Evolutionary conservation across 2,113 vertebrate species (phyloP).

Genomic region (Gymnorhina tibicen): DNA sequence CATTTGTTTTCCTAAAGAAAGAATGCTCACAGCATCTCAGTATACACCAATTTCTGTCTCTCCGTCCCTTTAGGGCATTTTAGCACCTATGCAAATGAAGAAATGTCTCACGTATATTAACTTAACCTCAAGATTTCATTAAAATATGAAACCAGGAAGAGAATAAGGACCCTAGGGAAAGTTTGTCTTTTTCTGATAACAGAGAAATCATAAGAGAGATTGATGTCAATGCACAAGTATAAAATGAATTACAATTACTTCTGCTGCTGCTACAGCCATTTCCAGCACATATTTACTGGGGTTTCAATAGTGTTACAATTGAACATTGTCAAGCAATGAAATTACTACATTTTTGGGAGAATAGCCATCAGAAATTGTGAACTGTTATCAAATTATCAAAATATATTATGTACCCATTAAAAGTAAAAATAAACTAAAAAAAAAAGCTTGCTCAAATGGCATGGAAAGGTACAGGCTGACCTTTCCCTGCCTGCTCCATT

Average conservation of each 20-base stretch:
- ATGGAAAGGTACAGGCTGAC: neutral
- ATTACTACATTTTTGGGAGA: neutral
- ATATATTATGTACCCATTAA: neutral
- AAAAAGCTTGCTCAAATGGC: neutral
- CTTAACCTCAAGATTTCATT: neutral
- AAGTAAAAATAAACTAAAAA: neutral
- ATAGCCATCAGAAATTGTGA: neutral
- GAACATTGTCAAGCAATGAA: neutral
- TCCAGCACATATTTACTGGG: neutral
- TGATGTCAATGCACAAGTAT: neutral
- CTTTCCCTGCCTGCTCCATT: neutral
- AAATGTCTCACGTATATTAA: neutral
- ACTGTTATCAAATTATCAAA: neutral
- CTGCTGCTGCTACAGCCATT: neutral
- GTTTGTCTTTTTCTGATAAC: neutral
- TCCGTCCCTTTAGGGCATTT: neutral
- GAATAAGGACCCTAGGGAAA: neutral
- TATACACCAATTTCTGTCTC: neutral
- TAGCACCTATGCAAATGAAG: neutral
- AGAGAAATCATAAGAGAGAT: neutral
- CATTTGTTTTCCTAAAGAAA: neutral
- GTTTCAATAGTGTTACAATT: neutral
- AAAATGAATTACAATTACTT: neutral
- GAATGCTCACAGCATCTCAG: neutral
- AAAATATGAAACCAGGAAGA: neutral